Conservation (phyloP, 2,888 invertebrate species). For the Heliconius sara region DNA sequence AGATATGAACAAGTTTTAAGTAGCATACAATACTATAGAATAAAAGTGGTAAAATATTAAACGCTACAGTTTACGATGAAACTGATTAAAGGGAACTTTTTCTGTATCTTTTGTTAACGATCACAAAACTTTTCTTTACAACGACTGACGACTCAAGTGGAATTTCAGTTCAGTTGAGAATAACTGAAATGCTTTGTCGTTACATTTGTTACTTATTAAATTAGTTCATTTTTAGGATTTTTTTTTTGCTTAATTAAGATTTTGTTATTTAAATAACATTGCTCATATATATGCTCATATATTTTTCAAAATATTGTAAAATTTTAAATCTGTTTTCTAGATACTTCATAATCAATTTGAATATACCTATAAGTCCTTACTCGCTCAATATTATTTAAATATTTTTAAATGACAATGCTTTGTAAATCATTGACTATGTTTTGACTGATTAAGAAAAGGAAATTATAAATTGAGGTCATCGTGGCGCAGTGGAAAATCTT, state of each 20-base stretch:
- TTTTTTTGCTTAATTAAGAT: neutral
- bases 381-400: too few relatives aligned
- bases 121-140: constrained; percentile 10
- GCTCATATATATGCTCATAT: too few relatives aligned
- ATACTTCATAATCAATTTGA: too few relatives aligned
- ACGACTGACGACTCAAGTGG: constrained; percentile 15
- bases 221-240: neutral
- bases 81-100: constrained; percentile 21
- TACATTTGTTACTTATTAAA: neutral
- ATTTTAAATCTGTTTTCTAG: too few relatives aligned
- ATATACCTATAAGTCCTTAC: too few relatives aligned
- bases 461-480: too few relatives aligned
- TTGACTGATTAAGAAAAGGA: too few relatives aligned
- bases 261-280: too few relatives aligned
- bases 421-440: too few relatives aligned
- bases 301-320: too few relatives aligned
- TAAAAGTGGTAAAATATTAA: neutral
- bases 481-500: too few relatives aligned
- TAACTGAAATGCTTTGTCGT: neutral
- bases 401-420: too few relatives aligned
- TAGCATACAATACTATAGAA: neutral
- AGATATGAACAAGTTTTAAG: neutral
- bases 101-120: constrained; percentile 20
- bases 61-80: constrained; percentile 6
- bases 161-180: constrained; percentile 17